Percentiles rank a stretch among this genome's conserved stretches.
These are phyloP conservation scores for Rhinichthys osculus DNA, from an alignment of 2,797 vertebrate species.

Conservation along the genomic window DNA sequence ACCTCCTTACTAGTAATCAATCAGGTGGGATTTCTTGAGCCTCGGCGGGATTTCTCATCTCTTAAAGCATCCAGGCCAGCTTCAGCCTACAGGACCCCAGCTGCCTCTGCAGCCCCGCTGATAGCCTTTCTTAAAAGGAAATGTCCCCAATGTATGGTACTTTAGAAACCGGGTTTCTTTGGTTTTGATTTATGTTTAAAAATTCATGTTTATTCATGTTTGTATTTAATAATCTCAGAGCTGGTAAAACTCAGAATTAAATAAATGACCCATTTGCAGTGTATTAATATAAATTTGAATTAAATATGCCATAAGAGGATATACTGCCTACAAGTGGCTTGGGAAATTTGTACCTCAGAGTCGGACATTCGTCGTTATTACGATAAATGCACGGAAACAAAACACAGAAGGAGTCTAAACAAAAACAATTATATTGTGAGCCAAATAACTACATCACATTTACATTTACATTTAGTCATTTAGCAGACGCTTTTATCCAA, in stretches of 20 bases:
- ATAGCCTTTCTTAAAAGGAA: conserved; percentile 27
- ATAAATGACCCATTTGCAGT: neutral
- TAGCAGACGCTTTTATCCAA: too few relatives aligned
- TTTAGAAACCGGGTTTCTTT: neutral
- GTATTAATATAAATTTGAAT: neutral
- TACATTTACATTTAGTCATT: too few relatives aligned
- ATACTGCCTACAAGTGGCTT: neutral
- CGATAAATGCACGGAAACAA: neutral
- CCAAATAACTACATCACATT: too few relatives aligned
- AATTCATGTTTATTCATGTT: neutral
- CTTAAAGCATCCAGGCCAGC: conserved; percentile 43
- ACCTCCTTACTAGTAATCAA: conserved; percentile 77
- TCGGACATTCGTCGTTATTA: neutral
- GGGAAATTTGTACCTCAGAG: neutral
- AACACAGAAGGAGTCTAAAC: neutral
- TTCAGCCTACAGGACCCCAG: conserved; percentile 35
- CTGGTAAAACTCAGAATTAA: neutral
- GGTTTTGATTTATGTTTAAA: neutral
- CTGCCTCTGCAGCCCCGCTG: conserved; percentile 30
- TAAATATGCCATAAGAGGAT: too few relatives aligned
- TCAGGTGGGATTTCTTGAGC: conserved; percentile 68
- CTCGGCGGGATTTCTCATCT: conserved; percentile 44
- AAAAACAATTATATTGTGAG: neutral
- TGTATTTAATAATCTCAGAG: neutral
- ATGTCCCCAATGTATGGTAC: neutral